These are phyloP conservation scores for Varanus salvator DNA, from an alignment of 2,113 vertebrate genomes.

Conservation along the genomic window DNA sequence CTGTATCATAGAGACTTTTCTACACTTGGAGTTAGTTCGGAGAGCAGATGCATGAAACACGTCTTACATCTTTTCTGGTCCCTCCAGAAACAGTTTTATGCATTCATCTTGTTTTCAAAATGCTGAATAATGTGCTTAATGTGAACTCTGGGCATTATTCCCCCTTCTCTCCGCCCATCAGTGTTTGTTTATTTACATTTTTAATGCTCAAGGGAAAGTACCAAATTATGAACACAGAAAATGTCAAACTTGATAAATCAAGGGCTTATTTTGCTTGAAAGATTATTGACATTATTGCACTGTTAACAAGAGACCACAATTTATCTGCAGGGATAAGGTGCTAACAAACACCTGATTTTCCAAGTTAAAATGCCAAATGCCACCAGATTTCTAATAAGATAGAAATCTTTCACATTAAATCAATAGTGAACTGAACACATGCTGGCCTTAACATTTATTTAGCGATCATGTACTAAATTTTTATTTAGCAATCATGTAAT, in stretches of 20 bases:
- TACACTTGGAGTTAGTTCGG: not conserved
- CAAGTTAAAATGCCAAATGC: not conserved
- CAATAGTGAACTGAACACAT: not conserved
- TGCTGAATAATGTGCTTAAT: not conserved
- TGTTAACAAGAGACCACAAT: not conserved
- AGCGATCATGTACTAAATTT: not conserved
- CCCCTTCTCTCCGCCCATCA: not conserved
- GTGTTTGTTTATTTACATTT: not conserved
- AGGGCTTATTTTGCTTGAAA: not conserved
- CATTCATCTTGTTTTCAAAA: not conserved
- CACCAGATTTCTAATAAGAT: not conserved
- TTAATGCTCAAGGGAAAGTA: not conserved
- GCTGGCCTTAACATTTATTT: not conserved
- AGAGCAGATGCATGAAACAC: too few species aligned
- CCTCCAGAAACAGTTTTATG: not conserved
- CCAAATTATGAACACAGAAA: not conserved
- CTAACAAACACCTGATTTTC: not conserved
- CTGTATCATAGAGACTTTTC: not conserved
- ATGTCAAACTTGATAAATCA: not conserved
- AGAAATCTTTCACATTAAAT: not conserved
- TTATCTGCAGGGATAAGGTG: not conserved
- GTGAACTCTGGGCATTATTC: not conserved
- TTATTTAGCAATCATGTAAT: not conserved
- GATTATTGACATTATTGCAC: not conserved
- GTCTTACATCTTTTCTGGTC: not conserved